A percentile compares a stretch with the other conserved stretches of the same genome.
Evolutionary conservation across 2,888 invertebrate species (phyloP).

Genomic region (Caenorhabditis virilis): DNA sequence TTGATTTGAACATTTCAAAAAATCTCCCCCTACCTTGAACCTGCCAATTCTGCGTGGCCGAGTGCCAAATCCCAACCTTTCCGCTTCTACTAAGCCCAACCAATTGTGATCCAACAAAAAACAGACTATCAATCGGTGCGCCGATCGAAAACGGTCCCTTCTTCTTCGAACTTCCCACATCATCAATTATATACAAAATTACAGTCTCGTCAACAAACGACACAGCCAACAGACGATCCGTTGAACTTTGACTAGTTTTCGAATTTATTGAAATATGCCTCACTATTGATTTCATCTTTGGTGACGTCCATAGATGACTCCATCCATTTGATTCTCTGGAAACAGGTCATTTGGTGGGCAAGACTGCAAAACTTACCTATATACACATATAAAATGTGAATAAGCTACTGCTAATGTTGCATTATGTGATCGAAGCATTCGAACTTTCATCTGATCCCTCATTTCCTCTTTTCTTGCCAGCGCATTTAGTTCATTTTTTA

Average conservation of each 20-base stretch:
- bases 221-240: conserved; percentile 63
- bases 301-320: conserved; percentile 91
- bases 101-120: conserved; percentile 95
- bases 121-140: conserved; percentile 89
- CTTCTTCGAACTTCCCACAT: conserved; percentile 72
- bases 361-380: conserved; percentile 75
- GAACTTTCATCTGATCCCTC: conserved; percentile 83
- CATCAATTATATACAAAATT: conserved; percentile 73
- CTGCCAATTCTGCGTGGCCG: conserved; percentile 98
- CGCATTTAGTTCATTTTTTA: conserved; percentile 40
- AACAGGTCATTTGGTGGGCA: neutral
- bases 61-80: conserved; percentile 98
- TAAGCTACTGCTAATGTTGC: conserved; percentile 97
- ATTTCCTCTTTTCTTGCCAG: conserved; percentile 23
- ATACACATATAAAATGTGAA: conserved; percentile 92
- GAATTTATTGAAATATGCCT: conserved; percentile 88
- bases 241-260: conserved; percentile 61
- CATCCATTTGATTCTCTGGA: conserved; percentile 93
- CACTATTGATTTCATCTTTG: conserved; percentile 85
- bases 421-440: conserved; percentile 92
- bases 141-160: conserved; percentile 55
- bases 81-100: conserved; percentile 91
- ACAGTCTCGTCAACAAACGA: conserved; percentile 56
- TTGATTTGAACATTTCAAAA: neutral
- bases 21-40: conserved; percentile 63